These are phyloP conservation scores for Rhagophthalmus giganteus DNA, from an alignment of 2,888 invertebrate species.

Conservation along the genomic window DNA sequence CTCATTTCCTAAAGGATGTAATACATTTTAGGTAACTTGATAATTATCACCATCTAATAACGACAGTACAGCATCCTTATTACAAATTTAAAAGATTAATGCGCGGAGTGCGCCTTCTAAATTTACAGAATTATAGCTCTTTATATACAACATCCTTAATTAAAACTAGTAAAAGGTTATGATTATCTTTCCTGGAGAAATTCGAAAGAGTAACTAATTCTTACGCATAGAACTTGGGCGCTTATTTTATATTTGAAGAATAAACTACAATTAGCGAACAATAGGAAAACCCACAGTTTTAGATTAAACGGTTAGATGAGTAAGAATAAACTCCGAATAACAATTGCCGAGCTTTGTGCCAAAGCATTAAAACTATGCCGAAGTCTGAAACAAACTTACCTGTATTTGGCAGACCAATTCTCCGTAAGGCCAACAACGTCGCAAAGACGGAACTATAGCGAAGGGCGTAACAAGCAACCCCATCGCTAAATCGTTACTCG, in stretches of 20 bases:
- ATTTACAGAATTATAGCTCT: slow-evolving; percentile 2
- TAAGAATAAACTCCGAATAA: slow-evolving; percentile 4
- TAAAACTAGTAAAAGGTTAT: not conserved
- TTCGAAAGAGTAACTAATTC: not conserved
- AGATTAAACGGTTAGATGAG: not conserved
- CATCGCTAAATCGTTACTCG: slow-evolving; percentile 84
- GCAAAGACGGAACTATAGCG: slow-evolving; percentile 79
- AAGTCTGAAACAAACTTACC: slow-evolving; percentile 59
- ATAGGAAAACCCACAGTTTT: not conserved
- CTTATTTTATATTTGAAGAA: slow-evolving; percentile 2
- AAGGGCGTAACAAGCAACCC: slow-evolving; percentile 85
- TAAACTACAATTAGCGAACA: not conserved
- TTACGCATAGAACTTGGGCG: too few species aligned
- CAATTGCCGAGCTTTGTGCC: not conserved
- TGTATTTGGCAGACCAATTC: slow-evolving; percentile 90
- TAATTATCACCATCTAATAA: slow-evolving; percentile 2
- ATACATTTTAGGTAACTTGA: not conserved
- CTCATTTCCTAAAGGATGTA: not conserved
- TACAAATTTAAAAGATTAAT: slow-evolving; percentile 6
- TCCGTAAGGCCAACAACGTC: slow-evolving; percentile 90
- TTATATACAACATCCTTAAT: slow-evolving; percentile 6
- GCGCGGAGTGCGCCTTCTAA: not conserved
- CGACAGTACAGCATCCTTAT: not conserved
- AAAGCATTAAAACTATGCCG: too few species aligned
- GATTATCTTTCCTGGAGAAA: not conserved